These are phyloP conservation scores for Rousettus madagascariensis DNA, from an alignment of 2,797 vertebrate genomes.

Conservation along the genomic window DNA sequence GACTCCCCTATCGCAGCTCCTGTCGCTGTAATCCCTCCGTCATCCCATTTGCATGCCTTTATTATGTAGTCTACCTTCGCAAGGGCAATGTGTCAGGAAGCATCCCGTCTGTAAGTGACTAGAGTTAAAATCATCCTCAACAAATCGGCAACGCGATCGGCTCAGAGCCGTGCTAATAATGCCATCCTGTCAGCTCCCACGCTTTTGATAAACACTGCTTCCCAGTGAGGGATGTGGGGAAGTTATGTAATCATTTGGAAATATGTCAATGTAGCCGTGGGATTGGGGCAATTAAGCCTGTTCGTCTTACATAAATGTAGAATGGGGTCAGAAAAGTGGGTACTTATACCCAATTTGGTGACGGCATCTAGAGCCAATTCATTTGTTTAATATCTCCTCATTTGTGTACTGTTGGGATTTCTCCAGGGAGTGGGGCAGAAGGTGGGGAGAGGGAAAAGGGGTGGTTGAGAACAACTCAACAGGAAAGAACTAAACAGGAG, in stretches of 20 bases:
- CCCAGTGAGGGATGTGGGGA: conserved; percentile 68
- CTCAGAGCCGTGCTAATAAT: conserved; percentile 74
- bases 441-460: conserved; percentile 35
- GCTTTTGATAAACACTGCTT: conserved; percentile 66
- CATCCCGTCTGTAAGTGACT: conserved; percentile 78
- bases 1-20: conserved; percentile 21
- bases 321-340: conserved; percentile 71
- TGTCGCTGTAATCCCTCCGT: conserved; percentile 63
- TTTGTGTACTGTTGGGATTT: conserved; percentile 65
- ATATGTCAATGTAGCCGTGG: conserved; percentile 75
- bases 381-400: conserved; percentile 65
- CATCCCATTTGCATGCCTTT: conserved; percentile 75
- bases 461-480: conserved; percentile 50
- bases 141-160: conserved; percentile 68
- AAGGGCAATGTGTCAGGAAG: conserved; percentile 78
- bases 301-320: conserved; percentile 72
- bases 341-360: conserved; percentile 71
- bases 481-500: conserved; percentile 62
- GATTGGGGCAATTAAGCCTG: conserved; percentile 71
- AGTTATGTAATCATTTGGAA: conserved; percentile 75
- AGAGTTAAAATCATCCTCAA: conserved; percentile 77
- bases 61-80: conserved; percentile 66
- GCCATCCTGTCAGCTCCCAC: conserved; percentile 65
- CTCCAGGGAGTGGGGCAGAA: conserved; percentile 8
- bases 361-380: conserved; percentile 7